Evolutionary conservation across 2,888 invertebrate species (phyloP), one percentile per base, ranked within the genome.

Genomic region (Melinopterus prodromus): DNA sequence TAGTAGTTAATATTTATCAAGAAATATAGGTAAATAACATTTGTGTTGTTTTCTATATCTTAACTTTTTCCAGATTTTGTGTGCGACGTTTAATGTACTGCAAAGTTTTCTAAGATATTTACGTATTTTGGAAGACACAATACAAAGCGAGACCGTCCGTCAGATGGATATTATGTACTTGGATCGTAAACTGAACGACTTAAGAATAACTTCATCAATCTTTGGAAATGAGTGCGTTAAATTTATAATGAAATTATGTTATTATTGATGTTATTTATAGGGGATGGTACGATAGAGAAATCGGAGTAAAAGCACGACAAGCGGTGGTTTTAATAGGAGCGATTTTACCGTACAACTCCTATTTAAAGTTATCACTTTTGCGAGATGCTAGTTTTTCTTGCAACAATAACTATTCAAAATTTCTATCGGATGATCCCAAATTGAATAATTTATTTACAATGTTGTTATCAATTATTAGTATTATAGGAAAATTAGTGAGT

Each of bases 271-370:
- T 71, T 26, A 78, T 82, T 38, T 77, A 78, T 71, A 83, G 84
- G 35, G 53, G 77, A 36, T 82, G 82, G 82, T 82, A 74, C 16
- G 71, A 78, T n/a, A 80, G 85, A 74, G 86, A 88, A 84, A 82
- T 87, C 71, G 88, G 87, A 5, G 82, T 85, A 72, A 85, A 85
- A 75, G 85, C 84, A 14, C 83, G 86, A 70, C 85, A 86, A 82
- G 79, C 85, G 16, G 53, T 88, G 35, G 81, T 84, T 71, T 84
- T 87, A 71, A 37, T 88, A 35, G 82, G 86, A 15, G 84, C 84
- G 81, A 80, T 86, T 16, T 77, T 87, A 70, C 85, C 84, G 6
- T 82, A 84, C 78, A 83, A 80, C 81, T 38, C 76, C 16, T 85
- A 85, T 81, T 78, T 86, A 53, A 82, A 79, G 71, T 76, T 82